phyloP scores from a whole-genome alignment of 2,113 vertebrate species.

The Ammodytes dubius region DNA sequence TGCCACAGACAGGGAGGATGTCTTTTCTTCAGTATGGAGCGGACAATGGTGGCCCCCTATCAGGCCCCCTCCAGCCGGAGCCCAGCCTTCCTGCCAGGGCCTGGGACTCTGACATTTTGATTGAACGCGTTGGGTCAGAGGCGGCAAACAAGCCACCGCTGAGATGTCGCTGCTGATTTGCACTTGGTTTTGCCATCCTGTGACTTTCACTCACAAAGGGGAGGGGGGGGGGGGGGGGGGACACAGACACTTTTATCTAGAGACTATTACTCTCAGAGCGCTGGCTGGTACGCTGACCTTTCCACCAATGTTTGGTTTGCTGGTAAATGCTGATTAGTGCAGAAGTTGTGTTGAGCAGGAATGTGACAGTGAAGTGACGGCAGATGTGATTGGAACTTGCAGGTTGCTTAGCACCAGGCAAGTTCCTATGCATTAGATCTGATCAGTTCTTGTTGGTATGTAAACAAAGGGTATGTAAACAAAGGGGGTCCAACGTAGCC shows the following conservation, averaged over 20 bases:
- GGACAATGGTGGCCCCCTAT: constrained; percentile 61
- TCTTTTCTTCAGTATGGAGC: constrained; percentile 30
- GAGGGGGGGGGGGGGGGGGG: background rate
- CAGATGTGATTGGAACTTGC: constrained; percentile 48
- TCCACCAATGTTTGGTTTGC: constrained; percentile 19
- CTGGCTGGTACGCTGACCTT: constrained; percentile 56
- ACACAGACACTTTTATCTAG: constrained; percentile 14
- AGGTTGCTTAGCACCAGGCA: constrained; percentile 35
- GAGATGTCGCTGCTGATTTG: constrained; percentile 64
- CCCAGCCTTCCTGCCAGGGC: constrained; percentile 54
- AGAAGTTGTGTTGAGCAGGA: constrained; percentile 39
- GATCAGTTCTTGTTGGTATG: constrained; percentile 11
- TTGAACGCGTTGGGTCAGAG: constrained; percentile 35
- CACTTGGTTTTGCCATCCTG: constrained; percentile 10
- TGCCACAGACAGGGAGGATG: constrained; percentile 32
- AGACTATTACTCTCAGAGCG: constrained; percentile 34
- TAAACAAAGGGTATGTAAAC: too few relatives aligned
- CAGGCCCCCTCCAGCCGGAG: constrained; percentile 39
- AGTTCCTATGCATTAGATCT: constrained; percentile 43
- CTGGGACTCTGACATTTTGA: constrained; percentile 62
- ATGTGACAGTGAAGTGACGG: constrained; percentile 36
- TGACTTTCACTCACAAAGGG: constrained; percentile 18
- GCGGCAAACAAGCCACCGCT: constrained; percentile 54
- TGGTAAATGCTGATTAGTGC: constrained; percentile 46
- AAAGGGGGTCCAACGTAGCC: too few relatives aligned